A percentile compares a stretch with the other conserved stretches of the same genome.
phyloP scores from a whole-genome alignment of 2,888 invertebrate species.

The Pheosia tremula region DNA sequence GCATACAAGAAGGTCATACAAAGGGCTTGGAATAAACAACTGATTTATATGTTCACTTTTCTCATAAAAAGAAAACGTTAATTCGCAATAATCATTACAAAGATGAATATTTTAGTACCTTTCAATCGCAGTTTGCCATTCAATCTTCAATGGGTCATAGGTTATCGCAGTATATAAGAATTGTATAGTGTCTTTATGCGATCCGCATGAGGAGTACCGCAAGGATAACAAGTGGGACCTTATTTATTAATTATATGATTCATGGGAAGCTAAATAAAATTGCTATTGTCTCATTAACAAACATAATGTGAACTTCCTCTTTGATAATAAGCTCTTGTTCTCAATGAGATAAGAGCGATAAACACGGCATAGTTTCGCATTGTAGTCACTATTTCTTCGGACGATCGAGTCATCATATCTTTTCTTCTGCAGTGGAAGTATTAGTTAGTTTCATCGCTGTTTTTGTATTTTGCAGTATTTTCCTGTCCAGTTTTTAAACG shows the following conservation, averaged over 20 bases:
- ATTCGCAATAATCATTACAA: background rate
- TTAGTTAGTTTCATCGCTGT: background rate
- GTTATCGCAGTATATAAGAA: conserved; percentile 59
- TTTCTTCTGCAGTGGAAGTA: background rate
- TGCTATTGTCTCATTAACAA: conserved; percentile 10
- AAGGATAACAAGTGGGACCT: conserved; percentile 31
- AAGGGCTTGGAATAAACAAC: background rate
- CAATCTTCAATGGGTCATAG: conserved; percentile 52
- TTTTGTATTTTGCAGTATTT: too few relatives aligned
- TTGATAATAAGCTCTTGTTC: conserved; percentile 9
- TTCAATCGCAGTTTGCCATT: conserved; percentile 46
- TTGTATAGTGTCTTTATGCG: conserved; percentile 40
- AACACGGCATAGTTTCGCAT: background rate
- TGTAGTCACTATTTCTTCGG: background rate
- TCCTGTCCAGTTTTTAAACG: background rate
- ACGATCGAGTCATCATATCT: background rate
- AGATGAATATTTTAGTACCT: conserved; percentile 2
- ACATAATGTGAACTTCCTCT: conserved; percentile 4
- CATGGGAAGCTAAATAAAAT: conserved; percentile 24
- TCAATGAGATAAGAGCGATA: conserved; percentile 12
- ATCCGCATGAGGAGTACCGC: conserved; percentile 36
- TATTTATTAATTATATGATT: conserved; percentile 13
- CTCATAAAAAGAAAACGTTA: background rate
- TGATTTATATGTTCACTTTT: background rate
- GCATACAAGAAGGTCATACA: background rate